Conservation (phyloP, 1,140 invertebrate species). For the Cyrtorhinus lividipennis region DNA sequence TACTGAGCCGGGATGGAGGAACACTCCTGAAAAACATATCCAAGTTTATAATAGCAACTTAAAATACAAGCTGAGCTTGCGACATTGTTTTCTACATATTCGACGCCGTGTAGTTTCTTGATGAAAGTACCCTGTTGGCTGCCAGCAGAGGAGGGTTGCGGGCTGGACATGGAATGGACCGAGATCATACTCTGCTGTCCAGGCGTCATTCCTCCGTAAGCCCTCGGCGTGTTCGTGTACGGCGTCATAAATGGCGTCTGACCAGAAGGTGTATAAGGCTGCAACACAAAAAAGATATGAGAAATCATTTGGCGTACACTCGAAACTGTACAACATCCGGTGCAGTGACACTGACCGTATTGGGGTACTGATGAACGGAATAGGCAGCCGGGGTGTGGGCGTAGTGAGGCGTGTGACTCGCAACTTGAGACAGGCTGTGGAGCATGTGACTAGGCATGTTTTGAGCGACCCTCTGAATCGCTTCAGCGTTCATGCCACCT, state of each 20-base stretch:
- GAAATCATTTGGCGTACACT: too few relatives aligned
- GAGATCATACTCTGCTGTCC: slow-evolving; percentile 31
- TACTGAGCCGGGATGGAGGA: slow-evolving; percentile 41
- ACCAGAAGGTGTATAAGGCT: slow-evolving; percentile 72
- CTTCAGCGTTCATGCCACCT: slow-evolving; percentile 44
- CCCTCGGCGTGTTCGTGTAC: slow-evolving; percentile 53
- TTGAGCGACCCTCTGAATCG: slow-evolving; percentile 56
- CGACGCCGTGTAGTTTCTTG: too few relatives aligned
- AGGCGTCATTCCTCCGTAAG: slow-evolving; percentile 38
- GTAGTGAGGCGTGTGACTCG: slow-evolving; percentile 52
- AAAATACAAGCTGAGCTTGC: too few relatives aligned
- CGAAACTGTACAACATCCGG: too few relatives aligned
- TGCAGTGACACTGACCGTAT: slow-evolving; percentile 39
- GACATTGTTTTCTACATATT: too few relatives aligned
- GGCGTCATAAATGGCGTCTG: slow-evolving; percentile 85
- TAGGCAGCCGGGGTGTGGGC: slow-evolving; percentile 43
- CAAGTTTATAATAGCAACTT: too few relatives aligned
- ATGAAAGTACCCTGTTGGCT: slow-evolving; percentile 4
- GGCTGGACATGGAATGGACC: slow-evolving; percentile 20
- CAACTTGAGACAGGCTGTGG: slow-evolving; percentile 51
- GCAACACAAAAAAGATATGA: slow-evolving; percentile 17
- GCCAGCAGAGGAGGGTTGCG: slow-evolving; percentile 3
- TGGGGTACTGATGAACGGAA: slow-evolving; percentile 36
- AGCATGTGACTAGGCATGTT: slow-evolving; percentile 57
- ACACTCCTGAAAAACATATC: too few relatives aligned